These are phyloP conservation scores for Callospermophilus lateralis DNA, from an alignment of 2,113 vertebrate species.

Conservation along the genomic window DNA sequence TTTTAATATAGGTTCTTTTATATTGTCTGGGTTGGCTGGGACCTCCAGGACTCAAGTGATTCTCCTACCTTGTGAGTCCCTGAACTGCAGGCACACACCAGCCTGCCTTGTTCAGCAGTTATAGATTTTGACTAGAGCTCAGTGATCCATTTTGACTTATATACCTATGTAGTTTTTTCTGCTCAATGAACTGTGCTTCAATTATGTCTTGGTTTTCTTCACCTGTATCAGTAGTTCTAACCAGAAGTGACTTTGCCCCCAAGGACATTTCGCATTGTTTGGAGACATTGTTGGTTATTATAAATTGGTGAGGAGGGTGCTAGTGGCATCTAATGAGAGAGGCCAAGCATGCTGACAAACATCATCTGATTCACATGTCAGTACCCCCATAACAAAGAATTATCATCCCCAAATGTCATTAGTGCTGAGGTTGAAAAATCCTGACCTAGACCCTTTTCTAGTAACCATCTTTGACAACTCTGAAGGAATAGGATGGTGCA, in stretches of 20 bases:
- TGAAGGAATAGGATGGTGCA: neutral
- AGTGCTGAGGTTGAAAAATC: neutral
- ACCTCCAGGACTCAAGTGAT: neutral
- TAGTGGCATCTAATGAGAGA: neutral
- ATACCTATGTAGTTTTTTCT: neutral
- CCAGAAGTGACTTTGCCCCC: neutral
- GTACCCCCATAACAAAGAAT: neutral
- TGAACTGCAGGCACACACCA: too few species aligned
- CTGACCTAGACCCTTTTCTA: neutral
- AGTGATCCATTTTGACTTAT: neutral
- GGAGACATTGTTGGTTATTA: neutral
- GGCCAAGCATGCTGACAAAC: neutral
- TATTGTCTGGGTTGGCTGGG: neutral
- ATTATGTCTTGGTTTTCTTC: neutral
- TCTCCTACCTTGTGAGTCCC: too few species aligned
- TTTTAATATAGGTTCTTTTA: neutral
- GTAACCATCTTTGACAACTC: neutral
- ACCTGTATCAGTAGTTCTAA: neutral
- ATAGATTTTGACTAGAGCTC: conserved; percentile 2
- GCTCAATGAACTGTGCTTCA: neutral
- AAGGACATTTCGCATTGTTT: neutral
- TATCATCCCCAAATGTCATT: neutral
- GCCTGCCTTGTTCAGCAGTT: neutral
- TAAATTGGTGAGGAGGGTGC: neutral
- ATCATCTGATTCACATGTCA: neutral